Evolutionary conservation across 35 echinoderm and acorn worm genomes (phyloP).

Genomic region (Strongylocentrotus purpuratus): DNA sequence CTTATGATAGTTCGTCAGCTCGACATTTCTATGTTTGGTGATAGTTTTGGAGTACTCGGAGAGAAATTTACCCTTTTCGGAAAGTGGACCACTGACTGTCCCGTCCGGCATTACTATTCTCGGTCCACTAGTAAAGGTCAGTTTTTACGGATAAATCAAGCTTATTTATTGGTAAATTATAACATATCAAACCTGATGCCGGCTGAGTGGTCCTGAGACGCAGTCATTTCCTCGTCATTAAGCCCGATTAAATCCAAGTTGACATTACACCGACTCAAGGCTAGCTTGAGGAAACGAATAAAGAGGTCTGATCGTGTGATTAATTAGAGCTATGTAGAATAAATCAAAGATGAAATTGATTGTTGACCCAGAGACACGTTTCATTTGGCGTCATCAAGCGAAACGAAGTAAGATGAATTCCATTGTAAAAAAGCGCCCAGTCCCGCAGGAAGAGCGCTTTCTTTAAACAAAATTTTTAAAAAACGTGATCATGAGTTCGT

Average conservation of each 20-base stretch:
- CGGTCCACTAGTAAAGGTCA: not conserved
- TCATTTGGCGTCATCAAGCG: not conserved
- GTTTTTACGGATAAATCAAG: not conserved
- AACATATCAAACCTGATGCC: not conserved
- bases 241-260: not conserved
- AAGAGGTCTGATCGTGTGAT: not conserved
- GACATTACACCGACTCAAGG: not conserved
- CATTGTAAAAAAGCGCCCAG: too few relatives aligned
- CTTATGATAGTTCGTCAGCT: too few relatives aligned
- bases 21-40: too few relatives aligned
- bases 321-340: not conserved
- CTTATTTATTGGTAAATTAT: not conserved
- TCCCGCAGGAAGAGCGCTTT: too few relatives aligned
- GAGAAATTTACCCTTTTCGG: not conserved
- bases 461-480: too few relatives aligned
- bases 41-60: not conserved
- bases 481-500: too few relatives aligned
- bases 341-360: constrained; percentile 6
- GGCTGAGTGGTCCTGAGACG: not conserved
- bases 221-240: not conserved
- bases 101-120: not conserved
- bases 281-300: not conserved
- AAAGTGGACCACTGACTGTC: not conserved
- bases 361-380: not conserved
- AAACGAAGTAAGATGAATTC: not conserved